Evolutionary conservation across 2,797 vertebrate genomes (phyloP).

Genomic region (Anguilla obscura): DNA sequence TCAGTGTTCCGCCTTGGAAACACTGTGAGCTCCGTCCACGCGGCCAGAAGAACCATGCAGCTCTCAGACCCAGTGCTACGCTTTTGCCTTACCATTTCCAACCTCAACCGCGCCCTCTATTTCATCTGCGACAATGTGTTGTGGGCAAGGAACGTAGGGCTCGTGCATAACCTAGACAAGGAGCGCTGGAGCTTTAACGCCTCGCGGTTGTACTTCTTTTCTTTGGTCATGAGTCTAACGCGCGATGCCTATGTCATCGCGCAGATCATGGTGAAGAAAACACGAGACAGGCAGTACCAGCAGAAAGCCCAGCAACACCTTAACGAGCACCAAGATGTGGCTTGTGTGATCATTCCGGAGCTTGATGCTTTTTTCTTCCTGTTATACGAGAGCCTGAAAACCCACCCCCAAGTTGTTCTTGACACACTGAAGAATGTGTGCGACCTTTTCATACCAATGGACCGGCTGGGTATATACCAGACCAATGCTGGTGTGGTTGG

Average conservation of each 20-base stretch:
- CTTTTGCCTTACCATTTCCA: constrained; percentile 80
- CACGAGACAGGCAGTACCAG: constrained; percentile 55
- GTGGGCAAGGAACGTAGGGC: constrained; percentile 78
- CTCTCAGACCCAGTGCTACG: constrained; percentile 78
- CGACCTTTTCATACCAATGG: constrained; percentile 86
- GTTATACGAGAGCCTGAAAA: constrained; percentile 72
- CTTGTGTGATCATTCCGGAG: constrained; percentile 61
- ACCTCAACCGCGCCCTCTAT: constrained; percentile 85
- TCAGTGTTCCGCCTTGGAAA: constrained; percentile 94
- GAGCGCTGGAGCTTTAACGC: constrained; percentile 80
- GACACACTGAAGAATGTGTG: constrained; percentile 88
- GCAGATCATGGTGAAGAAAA: constrained; percentile 71
- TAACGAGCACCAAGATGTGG: constrained; percentile 52
- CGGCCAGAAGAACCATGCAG: constrained; percentile 72
- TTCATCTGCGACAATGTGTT: constrained; percentile 86
- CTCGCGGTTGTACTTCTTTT: constrained; percentile 80
- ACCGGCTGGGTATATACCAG: constrained; percentile 81
- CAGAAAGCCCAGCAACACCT: constrained; percentile 56
- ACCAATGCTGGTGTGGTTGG: constrained; percentile 82
- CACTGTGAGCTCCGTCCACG: constrained; percentile 79
- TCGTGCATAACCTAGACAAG: constrained; percentile 70
- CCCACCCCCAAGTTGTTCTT: constrained; percentile 79
- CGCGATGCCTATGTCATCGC: constrained; percentile 80
- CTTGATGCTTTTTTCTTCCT: constrained; percentile 73
- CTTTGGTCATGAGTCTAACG: constrained; percentile 77